These are phyloP conservation scores for Orussus abietinus DNA, from an alignment of 1,140 invertebrate genomes.

Conservation along the genomic window DNA sequence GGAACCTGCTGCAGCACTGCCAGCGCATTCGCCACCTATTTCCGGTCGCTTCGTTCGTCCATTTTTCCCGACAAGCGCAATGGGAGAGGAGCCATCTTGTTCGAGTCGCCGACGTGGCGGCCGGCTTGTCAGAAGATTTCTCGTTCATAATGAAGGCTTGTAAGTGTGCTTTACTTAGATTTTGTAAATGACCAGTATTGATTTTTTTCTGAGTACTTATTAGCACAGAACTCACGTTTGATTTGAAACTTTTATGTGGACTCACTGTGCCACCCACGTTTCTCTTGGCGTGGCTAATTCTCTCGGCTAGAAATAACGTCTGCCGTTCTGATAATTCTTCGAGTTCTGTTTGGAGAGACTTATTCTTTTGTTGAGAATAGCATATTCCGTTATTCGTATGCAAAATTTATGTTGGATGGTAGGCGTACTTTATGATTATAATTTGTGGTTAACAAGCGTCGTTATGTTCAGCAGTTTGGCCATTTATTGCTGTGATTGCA, in stretches of 20 bases:
- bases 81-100: conserved; percentile 47
- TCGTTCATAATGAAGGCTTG: conserved; percentile 30
- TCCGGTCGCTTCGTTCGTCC: conserved; percentile 18
- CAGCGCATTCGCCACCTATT: conserved; percentile 4
- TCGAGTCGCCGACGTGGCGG: conserved; percentile 43
- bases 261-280: no score
- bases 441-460: no score
- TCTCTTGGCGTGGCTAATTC: no score
- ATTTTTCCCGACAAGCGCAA: conserved; percentile 48
- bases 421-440: no score
- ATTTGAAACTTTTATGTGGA: no score
- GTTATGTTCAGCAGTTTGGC: no score
- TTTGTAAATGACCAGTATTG: conserved; percentile 5
- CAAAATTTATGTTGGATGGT: no score
- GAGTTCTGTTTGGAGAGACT: conserved; percentile 1
- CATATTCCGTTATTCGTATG: no score
- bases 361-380: conserved; percentile 7
- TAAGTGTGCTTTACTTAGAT: conserved; percentile 37
- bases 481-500: no score
- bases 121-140: conserved; percentile 28
- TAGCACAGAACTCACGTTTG: no score
- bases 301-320: no score
- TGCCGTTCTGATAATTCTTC: not conserved
- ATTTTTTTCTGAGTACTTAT: not conserved
- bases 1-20: no score